These are phyloP conservation scores for Platynereis dumerilii DNA, from an alignment of 2,888 invertebrate genomes.

Conservation along the genomic window DNA sequence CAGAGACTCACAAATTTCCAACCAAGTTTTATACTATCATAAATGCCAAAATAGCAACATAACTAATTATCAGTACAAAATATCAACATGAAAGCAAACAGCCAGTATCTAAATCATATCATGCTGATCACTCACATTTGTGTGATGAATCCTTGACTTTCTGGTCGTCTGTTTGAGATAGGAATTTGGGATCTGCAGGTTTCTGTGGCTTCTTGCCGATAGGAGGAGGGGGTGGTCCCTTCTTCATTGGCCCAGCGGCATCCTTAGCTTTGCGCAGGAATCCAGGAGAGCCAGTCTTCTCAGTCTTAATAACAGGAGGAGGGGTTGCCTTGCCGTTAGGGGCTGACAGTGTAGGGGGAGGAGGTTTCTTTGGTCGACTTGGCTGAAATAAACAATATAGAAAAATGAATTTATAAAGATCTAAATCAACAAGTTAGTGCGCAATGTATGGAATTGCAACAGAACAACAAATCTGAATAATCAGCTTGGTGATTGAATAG, in stretches of 20 bases:
- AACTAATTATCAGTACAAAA: too few species aligned
- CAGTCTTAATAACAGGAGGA: conserved; percentile 1
- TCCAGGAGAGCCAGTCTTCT: not conserved
- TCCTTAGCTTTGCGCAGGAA: not conserved
- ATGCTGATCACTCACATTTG: too few species aligned
- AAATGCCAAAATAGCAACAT: too few species aligned
- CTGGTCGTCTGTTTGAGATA: conserved; percentile 32
- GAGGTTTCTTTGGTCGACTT: conserved; percentile 24
- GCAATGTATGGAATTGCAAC: too few species aligned
- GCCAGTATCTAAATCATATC: too few species aligned
- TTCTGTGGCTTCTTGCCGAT: conserved; percentile 54
- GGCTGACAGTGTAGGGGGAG: conserved; percentile 14
- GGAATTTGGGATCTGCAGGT: conserved; percentile 24
- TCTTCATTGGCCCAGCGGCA: not conserved
- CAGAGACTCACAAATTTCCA: too few species aligned
- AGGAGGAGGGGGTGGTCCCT: conserved; percentile 46
- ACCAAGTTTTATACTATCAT: too few species aligned
- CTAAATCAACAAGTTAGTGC: too few species aligned
- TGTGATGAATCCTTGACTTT: conserved; percentile 17
- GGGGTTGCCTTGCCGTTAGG: conserved; percentile 10
- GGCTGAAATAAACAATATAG: conserved; percentile 5
- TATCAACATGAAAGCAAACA: too few species aligned
- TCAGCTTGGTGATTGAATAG: too few species aligned
- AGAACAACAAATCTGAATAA: not conserved
- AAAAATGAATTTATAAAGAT: too few species aligned